These are phyloP conservation scores for Fukomys damarensis DNA, from an alignment of 2,113 vertebrate species.

Conservation along the genomic window DNA sequence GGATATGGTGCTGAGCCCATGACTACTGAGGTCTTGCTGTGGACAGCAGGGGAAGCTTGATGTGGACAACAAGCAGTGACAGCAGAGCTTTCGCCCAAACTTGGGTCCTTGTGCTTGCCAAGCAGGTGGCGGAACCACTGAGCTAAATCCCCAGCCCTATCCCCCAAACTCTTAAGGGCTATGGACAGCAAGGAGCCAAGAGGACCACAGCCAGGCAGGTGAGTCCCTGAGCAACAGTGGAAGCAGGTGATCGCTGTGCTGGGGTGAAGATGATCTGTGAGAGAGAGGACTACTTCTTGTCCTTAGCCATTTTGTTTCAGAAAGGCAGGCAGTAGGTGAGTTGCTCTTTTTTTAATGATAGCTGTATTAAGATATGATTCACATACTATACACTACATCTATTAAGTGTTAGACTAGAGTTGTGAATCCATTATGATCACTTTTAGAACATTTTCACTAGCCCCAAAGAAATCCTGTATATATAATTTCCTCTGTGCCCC, in stretches of 20 bases:
- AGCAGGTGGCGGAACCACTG: too few relatives aligned
- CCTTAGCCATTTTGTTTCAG: neutral
- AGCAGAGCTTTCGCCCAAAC: neutral
- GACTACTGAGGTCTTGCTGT: too few relatives aligned
- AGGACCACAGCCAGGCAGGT: neutral
- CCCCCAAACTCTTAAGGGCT: too few relatives aligned
- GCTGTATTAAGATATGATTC: neutral
- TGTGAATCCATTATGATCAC: neutral
- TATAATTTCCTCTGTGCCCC: neutral
- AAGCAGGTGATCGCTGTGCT: too few relatives aligned
- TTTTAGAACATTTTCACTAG: neutral
- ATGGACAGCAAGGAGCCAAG: neutral
- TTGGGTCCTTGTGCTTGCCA: too few relatives aligned
- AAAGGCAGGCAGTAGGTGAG: neutral
- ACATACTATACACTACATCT: neutral
- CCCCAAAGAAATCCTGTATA: neutral
- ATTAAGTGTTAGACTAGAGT: neutral
- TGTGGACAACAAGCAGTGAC: accelerated
- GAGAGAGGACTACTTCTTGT: neutral
- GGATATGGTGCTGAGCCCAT: neutral
- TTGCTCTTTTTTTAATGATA: neutral
- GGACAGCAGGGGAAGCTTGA: neutral
- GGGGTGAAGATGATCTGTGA: too few relatives aligned
- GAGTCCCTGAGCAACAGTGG: neutral
- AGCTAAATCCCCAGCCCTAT: too few relatives aligned